Evolutionary conservation across 2,888 invertebrate species (phyloP).

Genomic region (Didymodactylos carnosus): DNA sequence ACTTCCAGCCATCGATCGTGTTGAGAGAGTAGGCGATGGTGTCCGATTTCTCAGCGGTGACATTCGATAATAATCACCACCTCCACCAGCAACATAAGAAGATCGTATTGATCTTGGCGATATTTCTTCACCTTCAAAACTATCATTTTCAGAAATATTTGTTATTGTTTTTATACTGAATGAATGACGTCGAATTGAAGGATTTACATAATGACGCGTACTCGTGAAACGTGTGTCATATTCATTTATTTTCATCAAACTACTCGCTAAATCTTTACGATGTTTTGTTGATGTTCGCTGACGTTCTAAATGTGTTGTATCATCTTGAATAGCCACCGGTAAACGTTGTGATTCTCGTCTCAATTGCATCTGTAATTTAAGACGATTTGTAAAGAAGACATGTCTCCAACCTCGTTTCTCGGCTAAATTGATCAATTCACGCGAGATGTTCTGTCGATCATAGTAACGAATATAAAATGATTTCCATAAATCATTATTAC

Average conservation of each 20-base stretch:
- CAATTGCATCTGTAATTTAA: slow-evolving; percentile 27
- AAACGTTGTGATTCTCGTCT: neutral
- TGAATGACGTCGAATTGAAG: neutral
- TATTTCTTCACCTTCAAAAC: too few relatives aligned
- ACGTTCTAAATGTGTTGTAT: neutral
- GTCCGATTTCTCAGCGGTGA: too few relatives aligned
- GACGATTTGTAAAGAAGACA: slow-evolving; percentile 32
- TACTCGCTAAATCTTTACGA: too few relatives aligned
- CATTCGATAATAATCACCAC: too few relatives aligned
- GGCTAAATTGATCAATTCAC: slow-evolving; percentile 19
- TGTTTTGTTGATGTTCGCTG: too few relatives aligned
- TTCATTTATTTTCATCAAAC: too few relatives aligned
- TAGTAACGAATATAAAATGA: neutral
- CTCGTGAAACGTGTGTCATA: neutral
- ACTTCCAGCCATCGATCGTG: neutral
- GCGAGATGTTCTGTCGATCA: neutral
- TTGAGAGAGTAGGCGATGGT: neutral
- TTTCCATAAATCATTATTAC: neutral
- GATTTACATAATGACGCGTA: neutral
- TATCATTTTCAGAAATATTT: too few relatives aligned
- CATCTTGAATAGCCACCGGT: neutral
- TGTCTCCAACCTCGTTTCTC: slow-evolving; percentile 28
- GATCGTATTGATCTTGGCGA: neutral
- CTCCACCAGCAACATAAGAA: neutral
- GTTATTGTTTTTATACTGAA: neutral